A percentile compares a stretch with the other conserved stretches of the same genome.
phyloP scores from a whole-genome alignment of 2,113 vertebrate species.

The Chaetura pelagica region DNA sequence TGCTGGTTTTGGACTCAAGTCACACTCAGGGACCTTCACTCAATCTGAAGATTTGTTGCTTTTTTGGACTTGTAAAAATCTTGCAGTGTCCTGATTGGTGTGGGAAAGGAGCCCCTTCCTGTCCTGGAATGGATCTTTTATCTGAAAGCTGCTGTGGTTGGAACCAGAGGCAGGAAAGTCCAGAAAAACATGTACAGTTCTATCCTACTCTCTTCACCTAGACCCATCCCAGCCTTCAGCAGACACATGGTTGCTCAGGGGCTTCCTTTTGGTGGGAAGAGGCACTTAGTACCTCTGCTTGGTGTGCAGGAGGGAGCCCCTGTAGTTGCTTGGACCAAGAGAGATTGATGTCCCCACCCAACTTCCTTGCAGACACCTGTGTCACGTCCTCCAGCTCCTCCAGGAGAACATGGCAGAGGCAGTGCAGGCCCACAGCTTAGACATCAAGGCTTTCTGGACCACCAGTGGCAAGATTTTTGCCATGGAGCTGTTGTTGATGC shows the following conservation, averaged over 20 bases:
- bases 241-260: background rate
- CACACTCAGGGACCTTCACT: background rate
- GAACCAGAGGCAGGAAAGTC: background rate
- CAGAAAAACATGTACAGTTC: background rate
- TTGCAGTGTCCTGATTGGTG: background rate
- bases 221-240: background rate
- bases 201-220: background rate
- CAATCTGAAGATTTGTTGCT: background rate
- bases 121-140: background rate
- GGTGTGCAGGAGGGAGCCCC: background rate
- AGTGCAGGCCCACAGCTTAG: background rate
- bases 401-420: background rate
- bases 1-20: background rate
- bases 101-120: background rate
- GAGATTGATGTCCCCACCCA: background rate
- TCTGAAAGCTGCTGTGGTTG: background rate
- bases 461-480: background rate
- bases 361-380: background rate
- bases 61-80: background rate
- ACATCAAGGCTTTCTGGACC: fast-evolving
- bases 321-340: background rate
- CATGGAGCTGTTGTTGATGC: background rate
- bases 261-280: background rate
- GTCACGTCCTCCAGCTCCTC: too few species aligned
- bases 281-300: background rate